phyloP scores from a whole-genome alignment of 2,888 invertebrate genomes.

The Neoascia interrupta region DNA sequence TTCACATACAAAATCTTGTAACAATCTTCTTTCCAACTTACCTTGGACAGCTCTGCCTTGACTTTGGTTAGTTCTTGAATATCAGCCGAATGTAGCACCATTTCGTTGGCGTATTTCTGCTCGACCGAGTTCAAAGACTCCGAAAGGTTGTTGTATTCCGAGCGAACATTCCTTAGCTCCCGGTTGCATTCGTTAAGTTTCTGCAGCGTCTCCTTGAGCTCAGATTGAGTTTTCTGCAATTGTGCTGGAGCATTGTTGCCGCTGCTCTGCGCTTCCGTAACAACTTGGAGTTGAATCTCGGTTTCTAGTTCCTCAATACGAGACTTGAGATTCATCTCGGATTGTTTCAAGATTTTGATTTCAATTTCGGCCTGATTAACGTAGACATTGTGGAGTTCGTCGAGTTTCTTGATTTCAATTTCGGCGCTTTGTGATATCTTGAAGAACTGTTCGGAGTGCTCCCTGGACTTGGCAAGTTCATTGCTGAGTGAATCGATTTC shows the following conservation, averaged over 20 bases:
- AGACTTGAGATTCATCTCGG: slow-evolving; percentile 81
- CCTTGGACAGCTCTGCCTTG: slow-evolving; percentile 83
- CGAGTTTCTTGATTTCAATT: slow-evolving; percentile 85
- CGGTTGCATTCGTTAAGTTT: slow-evolving; percentile 82
- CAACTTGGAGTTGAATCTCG: slow-evolving; percentile 84
- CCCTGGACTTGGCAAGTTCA: slow-evolving; percentile 86
- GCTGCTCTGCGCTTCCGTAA: slow-evolving; percentile 83
- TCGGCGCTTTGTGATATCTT: slow-evolving; percentile 91
- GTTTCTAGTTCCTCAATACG: slow-evolving; percentile 85
- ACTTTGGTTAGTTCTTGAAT: slow-evolving; percentile 84
- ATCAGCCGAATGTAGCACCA: slow-evolving; percentile 88
- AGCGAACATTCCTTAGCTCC: slow-evolving; percentile 83
- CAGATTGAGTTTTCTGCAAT: slow-evolving; percentile 82
- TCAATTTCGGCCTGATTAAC: slow-evolving; percentile 83
- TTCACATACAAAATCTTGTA: too few relatives aligned
- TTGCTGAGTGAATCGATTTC: slow-evolving; percentile 86
- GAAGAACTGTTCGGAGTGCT: slow-evolving; percentile 91
- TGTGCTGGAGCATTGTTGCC: slow-evolving; percentile 81
- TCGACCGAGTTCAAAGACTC: slow-evolving; percentile 85
- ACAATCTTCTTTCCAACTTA: too few relatives aligned
- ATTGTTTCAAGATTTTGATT: slow-evolving; percentile 79
- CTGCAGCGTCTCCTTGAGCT: slow-evolving; percentile 82
- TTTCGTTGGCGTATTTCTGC: slow-evolving; percentile 89
- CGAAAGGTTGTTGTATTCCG: slow-evolving; percentile 83
- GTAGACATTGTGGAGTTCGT: slow-evolving; percentile 82